A percentile compares a stretch with the other conserved stretches of the same genome.
phyloP scores from a whole-genome alignment of 2,888 invertebrate species.

The Quadriops clusia region DNA sequence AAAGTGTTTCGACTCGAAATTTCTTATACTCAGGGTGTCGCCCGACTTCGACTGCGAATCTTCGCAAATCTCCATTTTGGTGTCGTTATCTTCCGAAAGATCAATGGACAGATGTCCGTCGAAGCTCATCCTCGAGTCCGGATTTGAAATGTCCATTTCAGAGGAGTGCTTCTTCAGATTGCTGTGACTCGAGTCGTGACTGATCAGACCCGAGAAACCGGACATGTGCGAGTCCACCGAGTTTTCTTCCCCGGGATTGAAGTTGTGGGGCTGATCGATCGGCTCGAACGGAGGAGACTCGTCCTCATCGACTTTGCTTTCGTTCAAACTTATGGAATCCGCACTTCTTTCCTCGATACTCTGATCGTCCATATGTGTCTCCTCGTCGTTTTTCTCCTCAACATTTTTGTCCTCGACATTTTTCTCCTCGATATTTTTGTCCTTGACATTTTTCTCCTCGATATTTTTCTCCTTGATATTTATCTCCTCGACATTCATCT shows the following conservation, averaged over 20 bases:
- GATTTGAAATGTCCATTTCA: constrained; percentile 35
- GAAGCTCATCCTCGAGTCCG: constrained; percentile 52
- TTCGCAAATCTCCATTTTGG: constrained; percentile 32
- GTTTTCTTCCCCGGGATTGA: constrained; percentile 39
- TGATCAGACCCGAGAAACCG: constrained; percentile 43
- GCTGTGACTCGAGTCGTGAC: constrained; percentile 38
- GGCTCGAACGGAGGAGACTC: constrained; percentile 58
- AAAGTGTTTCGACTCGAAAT: constrained; percentile 10
- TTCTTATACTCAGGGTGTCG: constrained; percentile 8
- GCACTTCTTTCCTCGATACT: constrained; percentile 20
- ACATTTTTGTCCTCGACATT: too few species aligned
- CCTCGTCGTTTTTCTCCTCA: too few species aligned
- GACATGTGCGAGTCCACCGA: constrained; percentile 48
- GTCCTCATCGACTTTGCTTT: constrained; percentile 46
- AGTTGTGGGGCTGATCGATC: constrained; percentile 34
- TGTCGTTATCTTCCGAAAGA: constrained; percentile 39
- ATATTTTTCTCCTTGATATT: too few species aligned
- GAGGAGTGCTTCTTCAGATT: constrained; percentile 18
- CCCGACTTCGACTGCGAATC: constrained; percentile 18
- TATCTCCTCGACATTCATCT: too few species aligned
- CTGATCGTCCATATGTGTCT: too few species aligned
- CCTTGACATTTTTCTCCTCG: too few species aligned
- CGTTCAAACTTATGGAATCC: constrained; percentile 34
- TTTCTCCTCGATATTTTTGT: too few species aligned
- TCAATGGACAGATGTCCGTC: constrained; percentile 45